Conservation (phyloP, 2,888 invertebrate genomes). For the Mimachlamys varia region DNA sequence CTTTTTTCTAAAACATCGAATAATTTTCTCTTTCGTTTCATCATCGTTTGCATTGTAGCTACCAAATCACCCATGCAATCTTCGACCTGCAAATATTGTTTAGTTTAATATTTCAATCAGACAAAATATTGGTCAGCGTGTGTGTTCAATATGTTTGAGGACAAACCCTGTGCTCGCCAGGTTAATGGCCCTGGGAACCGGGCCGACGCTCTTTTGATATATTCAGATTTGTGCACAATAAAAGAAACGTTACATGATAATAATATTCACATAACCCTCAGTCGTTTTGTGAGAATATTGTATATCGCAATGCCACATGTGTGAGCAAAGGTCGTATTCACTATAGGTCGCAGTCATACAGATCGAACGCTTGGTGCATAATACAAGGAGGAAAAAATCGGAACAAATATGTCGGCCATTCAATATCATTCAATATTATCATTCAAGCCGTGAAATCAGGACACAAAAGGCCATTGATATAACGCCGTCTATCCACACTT, state of each 20-base stretch:
- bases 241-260: background rate
- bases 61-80: too few relatives aligned
- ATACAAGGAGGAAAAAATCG: background rate
- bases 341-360: background rate
- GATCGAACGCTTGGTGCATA: constrained; percentile 5
- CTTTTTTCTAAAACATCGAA: too few relatives aligned
- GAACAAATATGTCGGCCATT: constrained; percentile 14
- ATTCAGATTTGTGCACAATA: constrained; percentile 15
- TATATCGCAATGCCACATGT: background rate
- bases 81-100: too few relatives aligned
- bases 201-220: background rate
- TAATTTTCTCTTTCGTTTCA: too few relatives aligned
- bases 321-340: background rate
- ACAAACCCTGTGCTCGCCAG: background rate
- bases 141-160: background rate
- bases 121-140: background rate
- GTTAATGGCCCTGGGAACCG: background rate
- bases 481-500: background rate
- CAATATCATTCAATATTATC: constrained; percentile 32
- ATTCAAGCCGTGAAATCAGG: background rate
- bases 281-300: constrained; percentile 8
- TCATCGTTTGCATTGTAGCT: too few relatives aligned
- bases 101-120: background rate
- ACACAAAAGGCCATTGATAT: constrained; percentile 1
- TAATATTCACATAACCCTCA: constrained; percentile 19